Base-by-base conservation (phyloP, 2,113 vertebrate species). In the Paedocypris sp. region DNA sequence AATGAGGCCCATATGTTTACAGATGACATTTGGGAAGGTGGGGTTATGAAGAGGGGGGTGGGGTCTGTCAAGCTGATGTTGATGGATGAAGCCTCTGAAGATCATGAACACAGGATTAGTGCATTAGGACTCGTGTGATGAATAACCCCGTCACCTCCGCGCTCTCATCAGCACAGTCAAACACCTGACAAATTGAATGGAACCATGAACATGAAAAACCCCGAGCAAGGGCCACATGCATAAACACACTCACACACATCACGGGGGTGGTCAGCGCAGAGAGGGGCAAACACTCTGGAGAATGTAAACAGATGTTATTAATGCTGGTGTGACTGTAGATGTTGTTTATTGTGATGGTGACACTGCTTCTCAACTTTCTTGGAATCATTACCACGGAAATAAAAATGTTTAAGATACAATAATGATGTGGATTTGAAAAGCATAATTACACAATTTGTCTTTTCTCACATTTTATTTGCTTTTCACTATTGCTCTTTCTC, bases 31-130 rank as follows among this genome's bases (percentile, higher is more conserved):
- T 32, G 62, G 57, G 59, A 64, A 63, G 1, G 59, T 67, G 64
- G 58, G 59, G 6, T 59, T 15, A 47, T 25, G 12, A 15, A 41
- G 3, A 25, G 29, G 49, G 23, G 60, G 48, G 13, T 19, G 48
- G 39, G 50, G 51, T 35, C 60, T 87, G 90, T 92, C 90, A 91
- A 84, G 83, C 75, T 89, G 79, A 90, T 87, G 87, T 56, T 94
- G 93, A 97, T 92, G 78, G 87, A 97, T 94, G 89, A 85, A 64
- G 35, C 83, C 81, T 79, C 60, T 66, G 73, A 65, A 79, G 85
- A 87, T 89, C 87, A 90, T 83, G 79, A 91, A 89, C 86, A 85
- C 78, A 80, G 86, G 84, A 88, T 86, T 85, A 83, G 78, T 76
- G 83, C 77, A 81, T 80, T 77, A 84, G 80, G 78, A 79, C 86